A percentile compares a stretch with the other conserved stretches of the same genome.
phyloP scores from a whole-genome alignment of 2,888 invertebrate species.

The Noctua janthe region DNA sequence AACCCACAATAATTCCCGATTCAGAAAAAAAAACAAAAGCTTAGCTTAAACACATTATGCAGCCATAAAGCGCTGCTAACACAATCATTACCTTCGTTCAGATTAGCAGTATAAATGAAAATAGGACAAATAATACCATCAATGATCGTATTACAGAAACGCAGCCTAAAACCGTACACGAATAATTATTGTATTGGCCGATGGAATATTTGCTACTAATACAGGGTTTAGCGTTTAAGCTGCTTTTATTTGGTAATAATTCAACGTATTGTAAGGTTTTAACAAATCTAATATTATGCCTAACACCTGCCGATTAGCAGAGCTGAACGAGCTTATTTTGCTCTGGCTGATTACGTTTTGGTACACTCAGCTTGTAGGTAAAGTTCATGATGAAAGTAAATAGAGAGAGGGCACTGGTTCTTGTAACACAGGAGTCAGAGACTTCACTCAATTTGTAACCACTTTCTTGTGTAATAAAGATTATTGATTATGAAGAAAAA shows the following conservation, averaged over 20 bases:
- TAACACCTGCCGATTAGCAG: background rate
- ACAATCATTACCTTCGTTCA: slow-evolving; percentile 38
- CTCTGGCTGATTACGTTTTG: background rate
- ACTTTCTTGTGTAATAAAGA: too few relatives aligned
- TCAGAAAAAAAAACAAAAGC: background rate
- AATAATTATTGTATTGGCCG: slow-evolving; percentile 41
- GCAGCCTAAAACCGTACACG: slow-evolving; percentile 20
- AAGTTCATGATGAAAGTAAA: background rate
- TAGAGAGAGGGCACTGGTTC: too few relatives aligned
- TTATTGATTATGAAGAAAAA: too few relatives aligned
- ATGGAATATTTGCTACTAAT: slow-evolving; percentile 54
- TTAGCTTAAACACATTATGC: background rate
- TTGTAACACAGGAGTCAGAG: too few relatives aligned
- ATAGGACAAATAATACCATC: slow-evolving; percentile 45
- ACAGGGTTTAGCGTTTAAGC: slow-evolving; percentile 50
- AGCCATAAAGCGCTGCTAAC: slow-evolving; percentile 7
- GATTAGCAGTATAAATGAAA: slow-evolving; percentile 39
- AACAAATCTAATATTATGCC: slow-evolving; percentile 3
- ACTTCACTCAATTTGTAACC: too few relatives aligned
- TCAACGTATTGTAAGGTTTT: background rate
- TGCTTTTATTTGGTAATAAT: slow-evolving; percentile 44
- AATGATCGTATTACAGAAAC: slow-evolving; percentile 42
- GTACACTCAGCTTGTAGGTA: background rate
- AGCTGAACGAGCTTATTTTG: background rate
- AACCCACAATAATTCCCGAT: too few relatives aligned